A percentile compares a stretch with the other conserved stretches of the same genome.
phyloP scores from a whole-genome alignment of 2,888 invertebrate species.

The Odiellus spinosus region DNA sequence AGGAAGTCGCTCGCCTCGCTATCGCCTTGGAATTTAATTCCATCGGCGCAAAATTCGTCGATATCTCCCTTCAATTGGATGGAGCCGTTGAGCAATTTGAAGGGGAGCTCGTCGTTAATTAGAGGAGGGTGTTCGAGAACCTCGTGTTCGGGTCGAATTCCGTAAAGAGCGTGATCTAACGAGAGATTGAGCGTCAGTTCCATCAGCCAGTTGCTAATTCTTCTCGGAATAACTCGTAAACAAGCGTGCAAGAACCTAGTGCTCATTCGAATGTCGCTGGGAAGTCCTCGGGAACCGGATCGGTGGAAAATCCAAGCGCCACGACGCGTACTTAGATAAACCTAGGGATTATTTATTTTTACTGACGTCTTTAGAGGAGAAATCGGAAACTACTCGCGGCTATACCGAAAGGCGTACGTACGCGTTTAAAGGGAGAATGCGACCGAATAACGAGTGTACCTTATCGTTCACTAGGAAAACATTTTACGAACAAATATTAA shows the following conservation, averaged over 20 bases:
- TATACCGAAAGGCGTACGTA: no score
- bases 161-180: conserved; percentile 28
- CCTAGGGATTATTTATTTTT: no score
- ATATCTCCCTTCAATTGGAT: conserved; percentile 27
- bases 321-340: conserved; percentile 32
- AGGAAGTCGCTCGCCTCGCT: no score
- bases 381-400: no score
- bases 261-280: conserved; percentile 23
- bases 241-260: conserved; percentile 9
- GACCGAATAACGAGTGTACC: no score
- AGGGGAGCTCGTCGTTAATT: conserved; percentile 34
- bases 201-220: conserved; percentile 23
- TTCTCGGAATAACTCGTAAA: conserved; percentile 4
- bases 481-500: no score
- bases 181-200: no score
- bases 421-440: no score
- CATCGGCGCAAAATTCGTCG: conserved; percentile 22
- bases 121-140: conserved; percentile 22
- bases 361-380: no score
- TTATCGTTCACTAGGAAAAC: no score
- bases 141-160: conserved; percentile 29
- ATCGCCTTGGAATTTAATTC: conserved; percentile 24
- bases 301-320: conserved; percentile 36
- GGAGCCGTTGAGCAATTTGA: conserved; percentile 29
- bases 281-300: conserved; percentile 30